Evolutionary conservation across 2,888 invertebrate genomes (phyloP), one percentile per base, ranked within the genome.

Genomic region (Eulithis testata): DNA sequence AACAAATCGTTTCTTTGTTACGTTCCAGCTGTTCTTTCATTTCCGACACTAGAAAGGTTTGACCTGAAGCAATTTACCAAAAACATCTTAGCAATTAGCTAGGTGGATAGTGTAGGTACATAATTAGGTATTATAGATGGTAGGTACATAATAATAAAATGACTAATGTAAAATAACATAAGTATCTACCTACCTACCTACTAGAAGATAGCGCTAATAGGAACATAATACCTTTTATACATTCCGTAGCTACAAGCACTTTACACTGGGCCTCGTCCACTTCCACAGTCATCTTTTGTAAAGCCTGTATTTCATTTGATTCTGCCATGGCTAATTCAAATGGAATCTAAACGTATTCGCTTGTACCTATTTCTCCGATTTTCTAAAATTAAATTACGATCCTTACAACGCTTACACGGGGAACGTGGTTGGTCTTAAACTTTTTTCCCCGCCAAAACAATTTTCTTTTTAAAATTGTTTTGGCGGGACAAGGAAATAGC

Each of bases 231-330:
- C 91, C 90, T 81, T 90, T 90, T 44, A 85, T 86, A 66, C 88
- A 89, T 70, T 89, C 84, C 57, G 74, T 86, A 14, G 87, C 82
- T 53, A 87, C 71, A 63, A 83, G 80, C 43, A 89, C 81, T 76
- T 86, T 84, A 27, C 83, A 73, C 78, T 89, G 81, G 2, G 87
- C 84, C 69, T 88, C 85, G 55, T 85, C 86, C 45, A 89, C 82
- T 79, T 87, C 89, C 9, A 77, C 75, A 4, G 81, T 81, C 61
- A 90, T 87, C 63, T 76, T 84, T 60, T 82, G 80, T 67, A 91
- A 76, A 44, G 84, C 82, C 75, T 85, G 78, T 2, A 86, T 75
- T 60, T 87, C 85, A 58, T 74, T 82, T 44, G 74, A 65, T 70
- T 85, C 86, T 2, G 81, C 79, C 89, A 90, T 90, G 9, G 9